These are phyloP conservation scores for Athetis lepigone DNA, from an alignment of 2,888 invertebrate species.

Conservation along the genomic window DNA sequence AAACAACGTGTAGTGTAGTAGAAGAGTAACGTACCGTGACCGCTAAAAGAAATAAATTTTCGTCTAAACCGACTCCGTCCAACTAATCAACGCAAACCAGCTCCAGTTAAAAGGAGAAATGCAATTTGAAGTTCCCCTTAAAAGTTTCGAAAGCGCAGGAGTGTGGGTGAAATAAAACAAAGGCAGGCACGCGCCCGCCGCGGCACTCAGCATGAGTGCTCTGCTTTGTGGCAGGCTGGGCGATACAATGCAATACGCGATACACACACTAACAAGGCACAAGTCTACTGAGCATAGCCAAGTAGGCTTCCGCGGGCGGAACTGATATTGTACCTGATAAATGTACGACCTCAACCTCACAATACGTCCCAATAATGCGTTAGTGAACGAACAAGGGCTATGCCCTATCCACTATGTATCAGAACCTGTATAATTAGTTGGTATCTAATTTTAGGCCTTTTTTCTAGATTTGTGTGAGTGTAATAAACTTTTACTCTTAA, in stretches of 20 bases:
- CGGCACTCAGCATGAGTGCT: slow-evolving; percentile 89
- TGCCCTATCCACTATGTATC: slow-evolving; percentile 2
- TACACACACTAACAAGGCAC: slow-evolving; percentile 63
- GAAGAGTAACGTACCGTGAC: slow-evolving; percentile 44
- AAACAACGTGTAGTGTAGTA: no score
- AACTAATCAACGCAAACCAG: slow-evolving; percentile 82
- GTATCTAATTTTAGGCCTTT: no score
- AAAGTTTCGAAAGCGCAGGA: slow-evolving; percentile 87
- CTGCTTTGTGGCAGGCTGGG: slow-evolving; percentile 86
- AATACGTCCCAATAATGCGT: slow-evolving; percentile 36
- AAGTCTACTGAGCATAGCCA: slow-evolving; percentile 67
- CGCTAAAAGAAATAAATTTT: slow-evolving; percentile 62
- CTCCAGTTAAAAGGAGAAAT: slow-evolving; percentile 82
- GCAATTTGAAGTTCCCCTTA: slow-evolving; percentile 86
- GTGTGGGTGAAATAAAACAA: slow-evolving; percentile 90
- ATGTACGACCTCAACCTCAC: slow-evolving; percentile 24
- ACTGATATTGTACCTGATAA: slow-evolving; percentile 70
- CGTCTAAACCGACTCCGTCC: slow-evolving; percentile 60
- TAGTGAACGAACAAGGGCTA: slow-evolving; percentile 16
- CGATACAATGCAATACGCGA: slow-evolving; percentile 84
- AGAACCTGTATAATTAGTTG: no score
- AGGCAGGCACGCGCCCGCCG: slow-evolving; percentile 85
- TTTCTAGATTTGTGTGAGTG: no score
- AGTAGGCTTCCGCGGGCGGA: slow-evolving; percentile 67
- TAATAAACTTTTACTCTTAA: no score